Conservation (phyloP, 2,797 vertebrate species). For the Thunnus albacares region DNA sequence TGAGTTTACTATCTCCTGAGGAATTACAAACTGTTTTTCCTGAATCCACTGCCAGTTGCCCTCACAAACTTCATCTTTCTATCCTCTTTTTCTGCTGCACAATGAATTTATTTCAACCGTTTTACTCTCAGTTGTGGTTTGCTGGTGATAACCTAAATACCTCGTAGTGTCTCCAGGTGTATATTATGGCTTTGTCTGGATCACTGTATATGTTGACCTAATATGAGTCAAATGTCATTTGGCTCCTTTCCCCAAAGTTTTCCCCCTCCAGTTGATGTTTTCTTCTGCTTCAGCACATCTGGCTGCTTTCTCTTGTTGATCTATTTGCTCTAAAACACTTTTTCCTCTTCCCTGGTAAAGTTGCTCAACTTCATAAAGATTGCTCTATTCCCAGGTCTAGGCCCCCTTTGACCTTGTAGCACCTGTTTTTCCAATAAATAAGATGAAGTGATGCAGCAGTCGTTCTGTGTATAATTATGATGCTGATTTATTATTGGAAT, state of each 20-base stretch:
- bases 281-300: constrained; percentile 40
- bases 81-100: neutral
- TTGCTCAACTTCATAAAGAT: constrained; percentile 27
- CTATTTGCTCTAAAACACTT: constrained; percentile 27
- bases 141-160: neutral
- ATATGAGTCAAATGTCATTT: constrained; percentile 49
- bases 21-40: constrained; percentile 2
- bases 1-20: neutral
- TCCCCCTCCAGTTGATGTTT: constrained; percentile 19
- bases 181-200: too few relatives aligned
- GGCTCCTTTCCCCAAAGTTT: constrained; percentile 20
- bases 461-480: neutral
- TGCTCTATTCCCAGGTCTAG: constrained; percentile 2
- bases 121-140: neutral
- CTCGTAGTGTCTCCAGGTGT: neutral
- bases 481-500: neutral
- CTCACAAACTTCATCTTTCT: too few relatives aligned
- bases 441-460: constrained; percentile 7
- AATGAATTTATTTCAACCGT: neutral
- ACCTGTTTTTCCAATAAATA: constrained; percentile 8
- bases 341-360: constrained; percentile 12
- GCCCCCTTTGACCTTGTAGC: constrained; percentile 14
- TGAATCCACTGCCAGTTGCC: constrained; percentile 28
- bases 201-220: constrained; percentile 13
- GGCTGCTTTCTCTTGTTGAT: constrained; percentile 38